phyloP scores from a whole-genome alignment of 2,113 vertebrate species.

The Suncus etruscus region DNA sequence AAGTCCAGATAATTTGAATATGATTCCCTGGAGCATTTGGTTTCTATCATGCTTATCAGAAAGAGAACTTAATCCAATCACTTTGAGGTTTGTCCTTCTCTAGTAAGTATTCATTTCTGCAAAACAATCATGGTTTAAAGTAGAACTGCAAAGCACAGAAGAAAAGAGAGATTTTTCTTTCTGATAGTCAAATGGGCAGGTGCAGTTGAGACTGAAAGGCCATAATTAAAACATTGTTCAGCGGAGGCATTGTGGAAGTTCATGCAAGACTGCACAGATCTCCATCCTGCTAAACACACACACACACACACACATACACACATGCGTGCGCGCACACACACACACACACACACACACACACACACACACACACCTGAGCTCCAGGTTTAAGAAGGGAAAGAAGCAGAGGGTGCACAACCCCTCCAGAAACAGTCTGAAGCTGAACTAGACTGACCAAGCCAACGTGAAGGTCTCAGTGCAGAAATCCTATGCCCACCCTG shows the following conservation, averaged over 20 bases:
- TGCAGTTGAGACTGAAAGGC: conserved; percentile 70
- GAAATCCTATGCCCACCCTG: conserved; percentile 63
- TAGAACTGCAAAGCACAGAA: conserved; percentile 64
- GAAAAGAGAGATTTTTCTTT: conserved; percentile 69
- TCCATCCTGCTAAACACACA: not conserved
- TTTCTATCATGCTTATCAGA: conserved; percentile 67
- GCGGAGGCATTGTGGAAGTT: conserved; percentile 34
- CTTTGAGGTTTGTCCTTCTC: conserved; percentile 72
- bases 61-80: conserved; percentile 74
- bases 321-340: not conserved
- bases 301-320: not conserved
- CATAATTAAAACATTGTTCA: conserved; percentile 78
- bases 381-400: conserved; percentile 63
- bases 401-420: conserved; percentile 5
- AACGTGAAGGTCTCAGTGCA: not conserved
- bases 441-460: conserved; percentile 6
- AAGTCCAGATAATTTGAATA: conserved; percentile 61
- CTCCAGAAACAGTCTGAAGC: conserved; percentile 55
- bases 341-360: too few species aligned
- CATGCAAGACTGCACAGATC: conserved; percentile 66
- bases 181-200: conserved; percentile 72
- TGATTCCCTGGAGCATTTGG: conserved; percentile 35
- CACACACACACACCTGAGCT: not conserved
- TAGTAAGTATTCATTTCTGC: conserved; percentile 67
- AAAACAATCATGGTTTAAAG: conserved; percentile 76